A percentile compares a stretch with the other conserved stretches of the same genome.
phyloP scores from a whole-genome alignment of 2,888 invertebrate genomes.

The Cyclophora punctaria region DNA sequence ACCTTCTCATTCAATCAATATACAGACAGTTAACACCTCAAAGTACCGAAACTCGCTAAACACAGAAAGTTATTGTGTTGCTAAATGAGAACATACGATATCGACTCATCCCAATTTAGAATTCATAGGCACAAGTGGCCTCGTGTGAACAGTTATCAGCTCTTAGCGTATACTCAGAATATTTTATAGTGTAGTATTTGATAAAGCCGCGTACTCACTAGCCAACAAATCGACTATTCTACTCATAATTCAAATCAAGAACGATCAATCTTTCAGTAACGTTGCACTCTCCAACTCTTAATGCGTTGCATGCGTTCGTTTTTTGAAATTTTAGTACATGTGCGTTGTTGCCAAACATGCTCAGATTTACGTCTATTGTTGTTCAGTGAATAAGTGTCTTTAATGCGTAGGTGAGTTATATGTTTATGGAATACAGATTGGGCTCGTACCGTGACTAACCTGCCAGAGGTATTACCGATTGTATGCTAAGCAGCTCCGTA shows the following conservation, averaged over 20 bases:
- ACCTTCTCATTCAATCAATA: too few relatives aligned
- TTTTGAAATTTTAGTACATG: too few relatives aligned
- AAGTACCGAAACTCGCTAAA: neutral
- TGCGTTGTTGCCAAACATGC: too few relatives aligned
- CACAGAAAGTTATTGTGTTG: slow-evolving; percentile 8
- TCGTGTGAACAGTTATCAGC: slow-evolving; percentile 66
- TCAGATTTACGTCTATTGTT: too few relatives aligned
- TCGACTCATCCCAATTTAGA: slow-evolving; percentile 38
- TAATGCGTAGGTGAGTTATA: slow-evolving; percentile 51
- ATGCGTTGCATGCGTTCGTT: too few relatives aligned
- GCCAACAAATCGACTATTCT: too few relatives aligned
- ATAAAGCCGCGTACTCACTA: too few relatives aligned
- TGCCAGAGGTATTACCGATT: slow-evolving; percentile 63
- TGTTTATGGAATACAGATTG: slow-evolving; percentile 53
- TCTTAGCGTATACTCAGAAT: slow-evolving; percentile 40
- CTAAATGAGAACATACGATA: slow-evolving; percentile 8
- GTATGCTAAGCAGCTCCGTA: slow-evolving; percentile 54
- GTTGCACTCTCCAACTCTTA: too few relatives aligned
- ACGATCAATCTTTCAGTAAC: too few relatives aligned
- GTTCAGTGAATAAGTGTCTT: slow-evolving; percentile 2
- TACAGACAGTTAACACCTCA: too few relatives aligned
- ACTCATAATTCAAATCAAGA: too few relatives aligned
- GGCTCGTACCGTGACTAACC: slow-evolving; percentile 63
- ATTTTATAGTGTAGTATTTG: slow-evolving; percentile 15
- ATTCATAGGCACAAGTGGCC: slow-evolving; percentile 55